Evolutionary conservation across 2,797 vertebrate species (phyloP).

Genomic region (Acanthurus lineatus): DNA sequence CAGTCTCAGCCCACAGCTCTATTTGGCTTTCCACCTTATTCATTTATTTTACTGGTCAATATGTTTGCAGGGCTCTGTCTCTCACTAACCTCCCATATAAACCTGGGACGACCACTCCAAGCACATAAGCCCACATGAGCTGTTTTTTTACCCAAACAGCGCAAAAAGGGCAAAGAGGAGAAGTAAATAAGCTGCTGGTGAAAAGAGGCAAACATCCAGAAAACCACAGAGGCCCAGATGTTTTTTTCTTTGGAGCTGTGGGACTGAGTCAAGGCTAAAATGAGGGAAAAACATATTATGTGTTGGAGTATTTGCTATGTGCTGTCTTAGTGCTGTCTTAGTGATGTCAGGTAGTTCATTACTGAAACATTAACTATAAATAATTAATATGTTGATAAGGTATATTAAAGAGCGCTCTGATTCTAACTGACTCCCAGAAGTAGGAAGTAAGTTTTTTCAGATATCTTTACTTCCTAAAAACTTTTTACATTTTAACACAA

Average conservation of each 20-base stretch:
- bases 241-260: neutral
- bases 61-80: constrained; percentile 34
- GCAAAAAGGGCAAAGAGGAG: neutral
- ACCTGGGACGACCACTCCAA: neutral
- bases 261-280: neutral
- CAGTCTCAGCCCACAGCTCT: neutral
- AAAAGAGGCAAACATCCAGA: constrained; percentile 13
- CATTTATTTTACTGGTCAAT: constrained; percentile 48
- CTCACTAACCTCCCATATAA: constrained; percentile 20
- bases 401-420: too few species aligned
- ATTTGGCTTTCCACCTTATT: constrained; percentile 2
- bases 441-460: too few species aligned
- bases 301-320: neutral
- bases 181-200: constrained; percentile 43
- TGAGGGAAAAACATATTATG: neutral
- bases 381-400: too few species aligned
- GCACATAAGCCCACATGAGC: constrained; percentile 3
- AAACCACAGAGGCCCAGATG: constrained; percentile 14
- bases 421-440: too few species aligned
- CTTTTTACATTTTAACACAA: too few species aligned
- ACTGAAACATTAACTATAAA: neutral
- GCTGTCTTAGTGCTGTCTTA: neutral
- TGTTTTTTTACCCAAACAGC: constrained; percentile 25
- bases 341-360: neutral
- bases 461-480: too few species aligned